Base-by-base conservation (phyloP, 2,113 vertebrate species). In the Scolopax mira region DNA sequence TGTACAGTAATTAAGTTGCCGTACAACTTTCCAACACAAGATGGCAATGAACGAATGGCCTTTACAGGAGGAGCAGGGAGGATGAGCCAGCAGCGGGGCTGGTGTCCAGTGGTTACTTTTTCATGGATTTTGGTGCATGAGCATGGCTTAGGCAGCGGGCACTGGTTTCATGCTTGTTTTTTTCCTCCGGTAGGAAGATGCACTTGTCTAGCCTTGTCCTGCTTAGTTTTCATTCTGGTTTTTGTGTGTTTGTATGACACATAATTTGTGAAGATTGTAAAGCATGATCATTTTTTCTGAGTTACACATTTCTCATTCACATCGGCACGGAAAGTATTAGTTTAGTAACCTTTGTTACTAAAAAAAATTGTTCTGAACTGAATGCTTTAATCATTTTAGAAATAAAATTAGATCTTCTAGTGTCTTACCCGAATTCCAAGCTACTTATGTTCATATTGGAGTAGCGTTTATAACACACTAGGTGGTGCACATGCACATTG, bases 21-120 rank as follows among this genome's bases (percentile, higher is more conserved):
- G 4, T 98, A 96, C 97, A 96, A 75, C 55, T 86, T 96, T 82
- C 57, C 77, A 89, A 55, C 97, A 3, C 94, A 42, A 97, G 97
- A 88, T 96, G 98, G 98, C 98, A 97, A 96, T 96, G 90, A 97
- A 96, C 95, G 90, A 91, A 94, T 75, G 90, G 88, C 97, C 89
- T 94, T 86, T 80, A 42, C 37, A 51, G 61, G 64, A 58, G 46
- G 44, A 62, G 55, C 70, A 52, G 37, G 79, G 79, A 96, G 94
- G 97, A 90, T 91, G 93, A 89, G 81, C 9, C 16, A 48, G 84
- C 18, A 73, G 62, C 49, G 33, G 48, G 69, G 90, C 95, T 70
- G 89, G 13, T 77, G 95, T 94, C 51, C 90, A 95, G 88, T 96
- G 95, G 88, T 97, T 94, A 85, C 90, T 71, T 33, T 95, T 93